These are phyloP conservation scores for Xiphophorus maculatus DNA, from an alignment of 2,113 vertebrate genomes.

Conservation along the genomic window DNA sequence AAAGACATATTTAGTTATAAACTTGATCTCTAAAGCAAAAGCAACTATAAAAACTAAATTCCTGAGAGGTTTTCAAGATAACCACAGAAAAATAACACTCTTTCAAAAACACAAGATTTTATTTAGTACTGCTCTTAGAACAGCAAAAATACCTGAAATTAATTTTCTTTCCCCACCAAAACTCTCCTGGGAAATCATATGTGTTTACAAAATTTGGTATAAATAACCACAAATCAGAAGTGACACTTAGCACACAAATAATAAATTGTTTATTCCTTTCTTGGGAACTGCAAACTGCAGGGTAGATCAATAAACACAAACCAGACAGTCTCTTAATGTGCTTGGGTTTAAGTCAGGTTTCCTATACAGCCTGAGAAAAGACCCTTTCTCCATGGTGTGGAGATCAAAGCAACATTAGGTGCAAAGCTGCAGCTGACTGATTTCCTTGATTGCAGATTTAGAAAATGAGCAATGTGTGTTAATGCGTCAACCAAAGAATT, in stretches of 20 bases:
- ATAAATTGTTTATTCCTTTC: constrained; percentile 19
- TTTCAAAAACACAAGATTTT: not conserved
- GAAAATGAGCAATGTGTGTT: not conserved
- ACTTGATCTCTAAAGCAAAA: too few species aligned
- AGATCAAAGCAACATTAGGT: constrained; percentile 22
- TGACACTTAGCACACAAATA: constrained; percentile 22
- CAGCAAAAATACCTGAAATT: not conserved
- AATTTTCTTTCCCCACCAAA: constrained; percentile 16
- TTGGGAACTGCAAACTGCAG: constrained; percentile 11
- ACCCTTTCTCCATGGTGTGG: constrained; percentile 13
- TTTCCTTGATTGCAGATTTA: not conserved
- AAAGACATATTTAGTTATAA: too few species aligned
- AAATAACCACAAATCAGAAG: constrained; percentile 33
- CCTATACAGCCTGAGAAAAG: constrained; percentile 2
- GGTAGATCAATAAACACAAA: constrained; percentile 33
- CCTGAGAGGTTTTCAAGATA: too few species aligned
- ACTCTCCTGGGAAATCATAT: constrained; percentile 24
- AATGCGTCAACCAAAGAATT: not conserved
- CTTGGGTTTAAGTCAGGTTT: constrained; percentile 9
- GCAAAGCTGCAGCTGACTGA: not conserved
- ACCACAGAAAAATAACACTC: too few species aligned
- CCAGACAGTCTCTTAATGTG: not conserved
- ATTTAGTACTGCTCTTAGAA: not conserved
- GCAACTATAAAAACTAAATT: too few species aligned
- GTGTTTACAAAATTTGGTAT: constrained; percentile 11